Percentiles rank a stretch among this genome's conserved stretches.
These are phyloP conservation scores for Chaitophorus viminalis DNA, from an alignment of 2,888 invertebrate genomes.

Conservation along the genomic window DNA sequence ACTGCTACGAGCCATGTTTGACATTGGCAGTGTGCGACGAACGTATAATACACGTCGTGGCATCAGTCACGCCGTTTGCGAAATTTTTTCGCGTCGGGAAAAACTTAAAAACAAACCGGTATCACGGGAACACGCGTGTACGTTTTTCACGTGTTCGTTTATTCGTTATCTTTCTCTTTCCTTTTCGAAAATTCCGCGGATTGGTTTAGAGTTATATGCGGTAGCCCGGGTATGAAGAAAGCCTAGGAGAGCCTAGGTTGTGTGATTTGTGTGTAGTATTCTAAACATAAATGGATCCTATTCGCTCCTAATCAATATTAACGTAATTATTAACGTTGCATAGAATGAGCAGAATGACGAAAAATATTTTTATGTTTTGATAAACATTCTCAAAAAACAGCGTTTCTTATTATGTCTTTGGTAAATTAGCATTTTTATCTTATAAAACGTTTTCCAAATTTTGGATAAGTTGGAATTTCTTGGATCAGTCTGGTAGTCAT, in stretches of 20 bases:
- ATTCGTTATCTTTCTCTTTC: not conserved
- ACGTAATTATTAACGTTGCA: no score
- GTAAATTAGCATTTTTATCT: not conserved
- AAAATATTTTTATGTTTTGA: no score
- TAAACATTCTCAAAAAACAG: no score
- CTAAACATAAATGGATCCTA: no score
- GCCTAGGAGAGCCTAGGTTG: no score
- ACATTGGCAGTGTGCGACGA: constrained; percentile 12
- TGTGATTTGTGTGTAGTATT: no score
- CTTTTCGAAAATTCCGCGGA: not conserved
- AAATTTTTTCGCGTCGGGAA: not conserved
- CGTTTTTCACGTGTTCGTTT: not conserved
- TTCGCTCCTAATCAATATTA: no score
- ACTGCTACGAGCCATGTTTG: not conserved
- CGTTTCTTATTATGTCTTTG: not conserved
- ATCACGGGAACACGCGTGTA: not conserved
- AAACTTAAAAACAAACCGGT: not conserved
- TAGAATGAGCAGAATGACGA: no score
- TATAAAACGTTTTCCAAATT: no score
- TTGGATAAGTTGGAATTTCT: not conserved
- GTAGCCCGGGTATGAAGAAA: no score
- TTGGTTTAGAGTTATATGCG: no score
- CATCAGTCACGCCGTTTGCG: constrained; percentile 4
- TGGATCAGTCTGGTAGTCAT: no score
- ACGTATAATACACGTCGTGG: not conserved